phyloP scores from a whole-genome alignment of 1,140 invertebrate genomes.

The Acyrthosiphon pisum region DNA sequence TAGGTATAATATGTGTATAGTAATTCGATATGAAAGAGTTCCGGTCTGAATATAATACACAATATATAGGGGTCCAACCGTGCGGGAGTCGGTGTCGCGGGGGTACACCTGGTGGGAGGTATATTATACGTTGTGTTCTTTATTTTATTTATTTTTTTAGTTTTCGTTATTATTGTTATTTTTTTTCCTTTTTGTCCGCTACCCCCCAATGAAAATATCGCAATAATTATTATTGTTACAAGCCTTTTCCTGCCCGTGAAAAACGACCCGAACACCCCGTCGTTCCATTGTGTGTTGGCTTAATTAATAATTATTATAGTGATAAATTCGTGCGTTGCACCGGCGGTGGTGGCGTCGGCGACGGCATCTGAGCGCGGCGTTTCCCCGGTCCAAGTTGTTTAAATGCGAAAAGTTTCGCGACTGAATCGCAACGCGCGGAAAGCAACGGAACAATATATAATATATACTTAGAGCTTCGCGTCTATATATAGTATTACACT shows the following conservation, averaged over 20 bases:
- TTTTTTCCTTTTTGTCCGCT: neutral
- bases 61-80: neutral
- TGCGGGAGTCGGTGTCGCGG: neutral
- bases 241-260: slow-evolving; percentile 38
- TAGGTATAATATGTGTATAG: neutral
- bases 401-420: slow-evolving; percentile 21
- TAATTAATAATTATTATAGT: slow-evolving; percentile 47
- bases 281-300: slow-evolving; percentile 27
- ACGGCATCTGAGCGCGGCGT: neutral
- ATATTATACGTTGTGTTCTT: neutral
- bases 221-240: slow-evolving; percentile 45
- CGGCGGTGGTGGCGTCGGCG: no score
- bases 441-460: neutral
- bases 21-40: slow-evolving; percentile 48
- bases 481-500: neutral
- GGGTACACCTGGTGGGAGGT: neutral
- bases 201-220: neutral
- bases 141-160: neutral
- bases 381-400: neutral
- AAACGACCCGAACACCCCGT: slow-evolving; percentile 34
- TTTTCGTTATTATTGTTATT: slow-evolving; percentile 32
- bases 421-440: neutral
- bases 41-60: slow-evolving; percentile 21
- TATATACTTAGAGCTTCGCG: neutral
- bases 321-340: slow-evolving; percentile 34